Conservation (phyloP, 1,140 invertebrate genomes). For the Hyles euphorbiae region DNA sequence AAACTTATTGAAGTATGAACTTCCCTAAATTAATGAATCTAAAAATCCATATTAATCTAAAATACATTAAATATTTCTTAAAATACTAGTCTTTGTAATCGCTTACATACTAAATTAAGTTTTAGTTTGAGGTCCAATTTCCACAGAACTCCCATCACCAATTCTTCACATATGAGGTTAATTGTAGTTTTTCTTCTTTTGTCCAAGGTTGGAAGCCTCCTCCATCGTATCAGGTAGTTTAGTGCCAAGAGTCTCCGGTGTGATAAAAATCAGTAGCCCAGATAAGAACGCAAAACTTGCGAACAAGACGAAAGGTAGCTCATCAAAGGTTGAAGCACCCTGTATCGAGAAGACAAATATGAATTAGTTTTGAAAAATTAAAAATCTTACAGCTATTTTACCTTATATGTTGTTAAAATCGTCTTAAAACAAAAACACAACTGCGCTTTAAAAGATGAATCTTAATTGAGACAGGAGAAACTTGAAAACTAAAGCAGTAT, state of each 20-base stretch:
- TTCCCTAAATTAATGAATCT: too few species aligned
- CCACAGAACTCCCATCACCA: too few species aligned
- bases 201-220: slow-evolving; percentile 64
- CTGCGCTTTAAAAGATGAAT: too few species aligned
- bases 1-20: too few species aligned
- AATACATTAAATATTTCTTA: too few species aligned
- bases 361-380: background rate
- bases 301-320: slow-evolving; percentile 15
- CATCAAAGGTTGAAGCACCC: slow-evolving; percentile 17
- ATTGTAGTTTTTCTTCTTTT: too few species aligned
- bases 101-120: too few species aligned
- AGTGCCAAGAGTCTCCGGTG: slow-evolving; percentile 79
- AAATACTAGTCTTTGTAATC: too few species aligned
- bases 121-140: too few species aligned
- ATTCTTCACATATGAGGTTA: too few species aligned
- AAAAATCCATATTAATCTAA: too few species aligned
- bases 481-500: background rate
- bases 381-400: too few species aligned
- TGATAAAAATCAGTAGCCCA: slow-evolving; percentile 67
- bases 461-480: background rate
- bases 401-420: background rate
- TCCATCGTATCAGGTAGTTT: slow-evolving; percentile 82
- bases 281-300: slow-evolving; percentile 11
- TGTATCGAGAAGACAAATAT: background rate
- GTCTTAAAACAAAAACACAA: background rate